Conservation (phyloP, 64 coral and sea anemone genomes). For the Pocillopora verrucosa region DNA sequence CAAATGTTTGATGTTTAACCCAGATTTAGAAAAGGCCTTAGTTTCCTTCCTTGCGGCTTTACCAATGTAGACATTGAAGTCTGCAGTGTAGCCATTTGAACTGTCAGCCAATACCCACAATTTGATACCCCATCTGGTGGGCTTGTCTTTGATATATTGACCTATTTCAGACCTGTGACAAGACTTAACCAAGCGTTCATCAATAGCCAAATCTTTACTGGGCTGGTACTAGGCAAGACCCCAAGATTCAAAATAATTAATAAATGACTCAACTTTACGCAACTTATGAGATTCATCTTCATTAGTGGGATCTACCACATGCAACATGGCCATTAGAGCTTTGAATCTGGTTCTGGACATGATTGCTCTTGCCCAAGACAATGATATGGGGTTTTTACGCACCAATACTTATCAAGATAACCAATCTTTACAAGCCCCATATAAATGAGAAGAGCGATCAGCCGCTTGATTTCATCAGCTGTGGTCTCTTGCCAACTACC, state of each 20-base stretch:
- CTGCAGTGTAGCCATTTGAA: too few species aligned
- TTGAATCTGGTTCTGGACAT: conserved; percentile 2
- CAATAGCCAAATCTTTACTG: background rate
- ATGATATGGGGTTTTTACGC: conserved; percentile 8
- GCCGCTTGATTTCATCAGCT: background rate
- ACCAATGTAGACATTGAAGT: too few species aligned
- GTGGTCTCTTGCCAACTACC: conserved; percentile 23
- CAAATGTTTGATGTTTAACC: conserved; percentile 34
- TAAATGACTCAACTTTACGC: background rate
- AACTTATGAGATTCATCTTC: conserved; percentile 34
- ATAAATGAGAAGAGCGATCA: conserved; percentile 32
- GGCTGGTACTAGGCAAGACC: background rate
- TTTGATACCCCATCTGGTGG: too few species aligned
- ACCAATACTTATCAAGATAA: conserved; percentile 5
- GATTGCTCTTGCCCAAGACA: conserved; percentile 43
- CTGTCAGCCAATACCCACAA: too few species aligned
- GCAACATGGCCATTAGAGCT: background rate
- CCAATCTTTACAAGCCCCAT: conserved; percentile 10
- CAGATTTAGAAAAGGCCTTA: background rate
- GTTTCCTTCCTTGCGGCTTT: background rate
- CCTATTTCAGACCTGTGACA: conserved; percentile 56
- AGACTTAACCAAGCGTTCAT: conserved; percentile 34
- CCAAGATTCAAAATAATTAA: background rate
- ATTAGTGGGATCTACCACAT: background rate
- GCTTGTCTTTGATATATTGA: too few species aligned